phyloP scores from a whole-genome alignment of 2,113 vertebrate genomes.

The Lepus europaeus region DNA sequence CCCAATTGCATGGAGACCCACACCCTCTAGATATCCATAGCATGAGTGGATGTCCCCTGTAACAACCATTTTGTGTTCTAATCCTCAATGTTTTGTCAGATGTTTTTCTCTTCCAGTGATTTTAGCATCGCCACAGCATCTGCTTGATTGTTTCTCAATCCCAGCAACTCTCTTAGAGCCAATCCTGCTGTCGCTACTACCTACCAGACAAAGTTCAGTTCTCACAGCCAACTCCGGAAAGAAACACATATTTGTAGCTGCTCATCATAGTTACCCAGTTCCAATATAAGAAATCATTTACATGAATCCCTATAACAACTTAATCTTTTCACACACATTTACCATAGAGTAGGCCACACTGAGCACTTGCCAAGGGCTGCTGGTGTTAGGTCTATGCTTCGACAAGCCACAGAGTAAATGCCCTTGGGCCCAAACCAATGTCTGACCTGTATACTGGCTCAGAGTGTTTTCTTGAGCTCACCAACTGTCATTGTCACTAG shows the following conservation, averaged over 20 bases:
- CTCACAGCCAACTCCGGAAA: slow-evolving; percentile 22
- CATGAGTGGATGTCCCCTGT: background rate
- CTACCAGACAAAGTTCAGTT: background rate
- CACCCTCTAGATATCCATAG: background rate
- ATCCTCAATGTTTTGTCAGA: background rate
- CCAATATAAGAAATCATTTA: slow-evolving; percentile 22
- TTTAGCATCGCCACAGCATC: background rate
- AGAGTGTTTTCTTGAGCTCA: slow-evolving; percentile 9
- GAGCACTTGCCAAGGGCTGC: background rate
- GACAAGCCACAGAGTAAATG: background rate
- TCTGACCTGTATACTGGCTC: background rate
- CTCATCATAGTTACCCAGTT: background rate
- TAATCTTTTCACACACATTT: background rate
- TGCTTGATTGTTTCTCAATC: background rate
- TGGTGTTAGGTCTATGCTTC: background rate
- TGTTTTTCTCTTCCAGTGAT: slow-evolving; percentile 5
- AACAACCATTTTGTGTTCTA: background rate
- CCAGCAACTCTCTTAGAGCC: background rate
- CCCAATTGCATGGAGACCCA: background rate
- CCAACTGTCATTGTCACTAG: background rate
- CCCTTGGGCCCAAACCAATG: slow-evolving; percentile 35
- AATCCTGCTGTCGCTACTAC: background rate
- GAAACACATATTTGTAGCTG: background rate
- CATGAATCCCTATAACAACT: background rate
- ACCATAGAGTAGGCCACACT: background rate